Evolutionary conservation across 2,797 vertebrate species (phyloP).

Genomic region (Hemibagrus guttatus): DNA sequence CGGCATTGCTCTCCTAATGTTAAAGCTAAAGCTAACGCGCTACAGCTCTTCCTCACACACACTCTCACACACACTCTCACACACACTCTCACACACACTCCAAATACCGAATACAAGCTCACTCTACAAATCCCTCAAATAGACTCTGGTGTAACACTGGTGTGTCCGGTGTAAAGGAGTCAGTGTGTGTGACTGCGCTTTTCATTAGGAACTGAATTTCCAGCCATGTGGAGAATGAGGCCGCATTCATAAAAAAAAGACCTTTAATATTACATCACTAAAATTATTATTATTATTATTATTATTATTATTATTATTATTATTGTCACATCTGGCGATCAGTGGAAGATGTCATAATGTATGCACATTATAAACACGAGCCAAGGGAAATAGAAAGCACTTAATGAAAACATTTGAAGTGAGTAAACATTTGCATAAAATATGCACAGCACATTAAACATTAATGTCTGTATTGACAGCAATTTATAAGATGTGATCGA

Average conservation of each 20-base stretch:
- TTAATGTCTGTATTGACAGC: conserved; percentile 37
- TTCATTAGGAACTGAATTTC: neutral
- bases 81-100: neutral
- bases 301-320: neutral
- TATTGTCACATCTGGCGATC: neutral
- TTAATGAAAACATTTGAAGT: conserved; percentile 41
- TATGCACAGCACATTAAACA: conserved; percentile 41
- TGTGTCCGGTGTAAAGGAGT: neutral
- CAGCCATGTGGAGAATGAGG: neutral
- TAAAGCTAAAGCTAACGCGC: conserved; percentile 17
- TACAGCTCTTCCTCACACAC: neutral
- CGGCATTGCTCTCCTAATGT: neutral
- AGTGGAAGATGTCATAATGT: conserved; percentile 10
- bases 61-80: neutral
- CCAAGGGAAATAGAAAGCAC: conserved; percentile 30
- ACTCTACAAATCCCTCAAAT: neutral
- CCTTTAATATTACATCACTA: neutral
- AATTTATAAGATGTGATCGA: conserved; percentile 31
- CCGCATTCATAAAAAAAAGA: neutral
- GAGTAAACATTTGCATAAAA: conserved; percentile 50
- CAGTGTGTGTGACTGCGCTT: neutral
- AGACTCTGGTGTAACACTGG: too few relatives aligned
- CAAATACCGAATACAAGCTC: neutral
- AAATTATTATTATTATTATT: neutral
- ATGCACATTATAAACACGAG: conserved; percentile 41